Percentiles rank a stretch among this genome's conserved stretches.
phyloP scores from a whole-genome alignment of 1,140 invertebrate species.

The Dreissena polymorpha region DNA sequence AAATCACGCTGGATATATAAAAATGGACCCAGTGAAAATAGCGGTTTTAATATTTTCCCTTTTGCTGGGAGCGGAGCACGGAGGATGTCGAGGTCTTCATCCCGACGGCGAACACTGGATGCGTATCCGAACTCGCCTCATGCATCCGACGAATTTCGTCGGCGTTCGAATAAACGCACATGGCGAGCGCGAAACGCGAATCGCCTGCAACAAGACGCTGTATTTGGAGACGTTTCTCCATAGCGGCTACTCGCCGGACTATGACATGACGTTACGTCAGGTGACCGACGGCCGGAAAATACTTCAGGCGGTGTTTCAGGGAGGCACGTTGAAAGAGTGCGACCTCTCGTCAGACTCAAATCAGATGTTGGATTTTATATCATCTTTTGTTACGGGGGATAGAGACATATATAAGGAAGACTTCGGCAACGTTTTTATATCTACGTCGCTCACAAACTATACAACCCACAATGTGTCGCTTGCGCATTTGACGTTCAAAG shows the following conservation, averaged over 20 bases:
- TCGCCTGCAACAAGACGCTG: constrained; percentile 28
- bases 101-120: constrained; percentile 1
- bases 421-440: constrained; percentile 32
- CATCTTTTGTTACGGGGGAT: constrained; percentile 16
- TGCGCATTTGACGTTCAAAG: constrained; percentile 24
- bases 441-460: constrained; percentile 5
- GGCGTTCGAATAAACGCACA: constrained; percentile 43
- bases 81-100: neutral
- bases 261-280: constrained; percentile 48
- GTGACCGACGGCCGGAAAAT: constrained; percentile 49
- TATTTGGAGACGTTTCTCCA: constrained; percentile 49
- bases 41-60: constrained; percentile 16
- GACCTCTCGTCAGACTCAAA: constrained; percentile 32
- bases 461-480: constrained; percentile 12
- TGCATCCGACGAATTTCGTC: constrained; percentile 44
- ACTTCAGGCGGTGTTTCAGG: constrained; percentile 54
- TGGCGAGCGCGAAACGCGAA: constrained; percentile 54
- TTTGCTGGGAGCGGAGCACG: neutral
- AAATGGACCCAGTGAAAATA: constrained; percentile 42
- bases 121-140: constrained; percentile 27
- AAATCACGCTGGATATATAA: constrained; percentile 13
- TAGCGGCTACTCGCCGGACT: constrained; percentile 3
- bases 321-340: constrained; percentile 51
- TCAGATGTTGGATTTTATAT: constrained; percentile 54
- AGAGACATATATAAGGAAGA: neutral